Evolutionary conservation across 2,888 invertebrate species (phyloP).

Genomic region (Brachypalpus laphriformis): DNA sequence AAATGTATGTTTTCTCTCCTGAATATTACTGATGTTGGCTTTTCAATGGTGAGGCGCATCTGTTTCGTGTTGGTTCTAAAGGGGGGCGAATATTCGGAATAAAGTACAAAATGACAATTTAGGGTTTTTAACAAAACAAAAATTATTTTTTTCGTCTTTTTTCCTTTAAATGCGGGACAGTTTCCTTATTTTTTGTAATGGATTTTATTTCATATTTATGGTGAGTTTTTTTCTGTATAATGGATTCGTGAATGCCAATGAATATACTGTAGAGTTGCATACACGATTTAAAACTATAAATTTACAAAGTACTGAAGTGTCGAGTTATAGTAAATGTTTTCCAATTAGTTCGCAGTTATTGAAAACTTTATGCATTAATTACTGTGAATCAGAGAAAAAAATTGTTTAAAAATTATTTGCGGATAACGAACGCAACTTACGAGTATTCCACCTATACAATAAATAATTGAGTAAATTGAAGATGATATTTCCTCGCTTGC

Average conservation of each 20-base stretch:
- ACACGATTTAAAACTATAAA: neutral
- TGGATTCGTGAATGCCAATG: neutral
- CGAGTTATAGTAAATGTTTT: neutral
- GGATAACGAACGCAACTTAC: too few species aligned
- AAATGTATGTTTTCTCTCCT: slow-evolving; percentile 45
- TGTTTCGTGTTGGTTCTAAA: neutral
- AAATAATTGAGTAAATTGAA: neutral
- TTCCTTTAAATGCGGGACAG: neutral
- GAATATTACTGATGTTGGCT: slow-evolving; percentile 48
- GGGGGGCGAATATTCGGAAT: neutral
- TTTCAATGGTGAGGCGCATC: slow-evolving; percentile 43
- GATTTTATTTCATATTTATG: slow-evolving; percentile 44
- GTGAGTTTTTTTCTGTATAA: neutral
- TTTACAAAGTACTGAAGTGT: neutral
- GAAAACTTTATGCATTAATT: neutral
- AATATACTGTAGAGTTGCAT: neutral
- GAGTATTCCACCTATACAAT: too few species aligned
- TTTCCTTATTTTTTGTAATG: slow-evolving; percentile 2
- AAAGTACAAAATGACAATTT: slow-evolving; percentile 44
- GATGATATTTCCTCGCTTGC: neutral
- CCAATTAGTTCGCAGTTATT: neutral
- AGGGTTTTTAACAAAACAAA: slow-evolving; percentile 1
- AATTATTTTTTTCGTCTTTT: neutral
- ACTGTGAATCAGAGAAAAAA: neutral
- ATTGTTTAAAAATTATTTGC: neutral